Evolutionary conservation across 2,888 invertebrate species (phyloP), one percentile per base, ranked within the genome.

Genomic region (Oxystoma pomonae): DNA sequence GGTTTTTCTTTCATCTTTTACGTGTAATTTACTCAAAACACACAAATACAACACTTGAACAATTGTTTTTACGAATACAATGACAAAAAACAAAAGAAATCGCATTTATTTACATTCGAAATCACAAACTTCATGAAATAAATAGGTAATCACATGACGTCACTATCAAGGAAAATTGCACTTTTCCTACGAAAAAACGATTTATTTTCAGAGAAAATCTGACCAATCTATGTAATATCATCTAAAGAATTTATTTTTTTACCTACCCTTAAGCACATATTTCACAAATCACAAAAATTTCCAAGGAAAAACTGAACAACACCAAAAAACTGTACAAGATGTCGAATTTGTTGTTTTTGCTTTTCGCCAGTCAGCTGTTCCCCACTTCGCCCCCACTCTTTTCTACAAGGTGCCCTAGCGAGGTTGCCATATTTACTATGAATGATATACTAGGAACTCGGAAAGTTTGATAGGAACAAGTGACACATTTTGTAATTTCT

Each of bases 121-220:
- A 74, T 74, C 72, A 70, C 71, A 73, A 72, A 74, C 76, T 74
- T 77, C 76, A 77, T 77, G 72, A 75, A 77, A 66, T 58, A 67
- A 78, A 77, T 35, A 35, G 77, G 78, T 77, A 76, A 78, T 78
- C 78, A 77, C 77, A 79, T 79, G 79, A 79, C 79, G 79, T 79
- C 79, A 79, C 78, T 12, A 12, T 12, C 35, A 12, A 35, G 35
- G 35, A 35, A 35, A 35, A 71, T 69, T 67, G 35, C 35, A 35
- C 12, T 35, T 35, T 35, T 35, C 35, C 35, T 12, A 35, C 5
- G 3, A 12, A 35, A 35, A 35, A 35, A 7, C 3, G 3, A 3
- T 12, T 35, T 35, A 35, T 35, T 35, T 35, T 35, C 35, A 35
- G 12, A 35, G 35, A 35, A 35, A 35, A 35, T 35, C 12, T 12